Base-by-base conservation (phyloP, 1,140 invertebrate genomes). In the Carcinoscorpius rotundicauda region DNA sequence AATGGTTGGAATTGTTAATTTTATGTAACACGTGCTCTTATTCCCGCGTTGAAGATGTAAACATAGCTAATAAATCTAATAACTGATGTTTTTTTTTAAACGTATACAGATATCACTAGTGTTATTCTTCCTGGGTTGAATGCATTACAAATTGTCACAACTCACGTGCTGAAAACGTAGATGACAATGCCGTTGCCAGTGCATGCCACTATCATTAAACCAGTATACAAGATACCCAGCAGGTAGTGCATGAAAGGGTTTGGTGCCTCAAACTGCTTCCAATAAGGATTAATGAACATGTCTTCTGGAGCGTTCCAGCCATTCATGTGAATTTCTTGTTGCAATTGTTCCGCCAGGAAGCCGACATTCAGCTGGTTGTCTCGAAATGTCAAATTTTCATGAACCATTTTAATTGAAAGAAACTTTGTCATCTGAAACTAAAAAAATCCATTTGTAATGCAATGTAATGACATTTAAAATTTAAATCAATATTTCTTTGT, bases 121-220 rank as follows among this genome's bases (percentile, higher is more conserved):
- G 29, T 29, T 29, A 29, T 29, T 29, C 29, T 29, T 29, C 29
- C 29, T 29, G 29, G 29, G 29, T 29, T 29, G 29, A 29, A 29
- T 29, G 2, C 29, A 29, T 29, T 29, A 29, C 0, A 29, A 29
- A 49, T 29, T 51, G 10, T 58, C 9, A 51, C 4, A 57, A 65
- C 63, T 71, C 70, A 78, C 76, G 73, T 73, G 57, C 73, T 73
- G 61, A 76, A 78, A n/a, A 78, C 73, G 61, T 76, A 66, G 5
- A 78, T 70, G 5, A 78, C 75, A 55, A 77, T 71, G 50, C 73
- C 71, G 66, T 78, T 78, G 9, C 74, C 76, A 8, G 75, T 51
- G 29, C 69, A 64, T 6, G 76, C 76, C n/a, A 72, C 58, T 6
- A 71, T 61, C 53, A 75, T 75, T 51, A 76, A 71, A 2, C 74